A percentile compares a stretch with the other conserved stretches of the same genome.
phyloP scores from a whole-genome alignment of 1,140 invertebrate species.

The Philopotamus ludificatus region DNA sequence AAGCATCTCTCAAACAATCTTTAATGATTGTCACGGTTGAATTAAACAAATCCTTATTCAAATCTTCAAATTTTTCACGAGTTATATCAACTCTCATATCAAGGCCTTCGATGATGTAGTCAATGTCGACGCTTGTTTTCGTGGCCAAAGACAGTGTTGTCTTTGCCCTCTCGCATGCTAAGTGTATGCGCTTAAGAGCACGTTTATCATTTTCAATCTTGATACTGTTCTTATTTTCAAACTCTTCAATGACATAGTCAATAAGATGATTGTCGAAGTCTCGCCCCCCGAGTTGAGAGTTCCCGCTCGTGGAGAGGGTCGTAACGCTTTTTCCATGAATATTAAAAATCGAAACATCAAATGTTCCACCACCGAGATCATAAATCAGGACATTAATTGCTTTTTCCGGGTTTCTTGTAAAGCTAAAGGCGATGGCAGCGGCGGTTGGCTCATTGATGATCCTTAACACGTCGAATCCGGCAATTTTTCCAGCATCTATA shows the following conservation, averaged over 20 bases:
- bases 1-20: conserved; percentile 70
- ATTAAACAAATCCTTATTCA: conserved; percentile 64
- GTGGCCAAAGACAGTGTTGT: conserved; percentile 56
- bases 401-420: conserved; percentile 74
- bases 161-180: conserved; percentile 61
- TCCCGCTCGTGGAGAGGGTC: conserved; percentile 64
- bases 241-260: conserved; percentile 51
- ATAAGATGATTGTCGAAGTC: conserved; percentile 59
- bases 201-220: conserved; percentile 52
- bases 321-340: conserved; percentile 72
- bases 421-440: conserved; percentile 72
- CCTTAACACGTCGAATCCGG: too few relatives aligned
- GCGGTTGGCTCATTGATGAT: conserved; percentile 74
- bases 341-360: conserved; percentile 72
- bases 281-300: conserved; percentile 51
- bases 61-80: conserved; percentile 64
- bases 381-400: conserved; percentile 65
- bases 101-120: conserved; percentile 55
- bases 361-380: too few relatives aligned
- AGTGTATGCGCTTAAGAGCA: conserved; percentile 61
- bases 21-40: conserved; percentile 62
- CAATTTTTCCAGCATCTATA: conserved; percentile 65
- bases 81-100: conserved; percentile 64
- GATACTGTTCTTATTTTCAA: conserved; percentile 48
- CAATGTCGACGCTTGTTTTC: conserved; percentile 54